Conservation (phyloP, 2,797 vertebrate species). For the Tokudaia tokunoshimensis region DNA sequence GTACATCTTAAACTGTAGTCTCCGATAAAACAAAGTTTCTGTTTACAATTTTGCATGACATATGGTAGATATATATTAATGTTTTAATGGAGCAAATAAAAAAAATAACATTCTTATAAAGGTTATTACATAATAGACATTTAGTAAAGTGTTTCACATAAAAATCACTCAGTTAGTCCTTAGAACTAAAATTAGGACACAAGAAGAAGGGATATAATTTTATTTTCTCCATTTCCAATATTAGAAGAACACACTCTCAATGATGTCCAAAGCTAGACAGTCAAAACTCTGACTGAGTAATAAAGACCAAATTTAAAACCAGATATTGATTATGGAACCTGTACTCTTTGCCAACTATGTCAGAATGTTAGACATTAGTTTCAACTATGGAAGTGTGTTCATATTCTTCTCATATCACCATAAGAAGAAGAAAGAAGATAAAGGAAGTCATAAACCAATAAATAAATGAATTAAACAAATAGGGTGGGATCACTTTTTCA, state of each 20-base stretch:
- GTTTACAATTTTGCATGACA: neutral
- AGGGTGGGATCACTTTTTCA: neutral
- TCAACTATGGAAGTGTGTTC: neutral
- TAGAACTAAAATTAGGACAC: conserved; percentile 10
- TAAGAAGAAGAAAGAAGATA: neutral
- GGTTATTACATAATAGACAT: neutral
- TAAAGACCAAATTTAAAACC: conserved; percentile 19
- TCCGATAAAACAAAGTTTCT: neutral
- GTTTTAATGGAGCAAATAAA: neutral
- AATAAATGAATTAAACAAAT: neutral
- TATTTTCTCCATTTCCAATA: conserved; percentile 20
- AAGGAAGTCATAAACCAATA: neutral
- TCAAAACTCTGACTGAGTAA: conserved; percentile 42
- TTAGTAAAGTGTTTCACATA: neutral
- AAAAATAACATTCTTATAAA: neutral
- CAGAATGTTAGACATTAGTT: neutral
- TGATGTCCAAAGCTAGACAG: neutral
- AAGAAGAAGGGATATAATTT: neutral
- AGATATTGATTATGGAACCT: neutral
- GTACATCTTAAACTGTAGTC: neutral
- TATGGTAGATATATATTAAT: neutral
- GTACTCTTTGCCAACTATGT: neutral
- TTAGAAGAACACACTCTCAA: conserved; percentile 48
- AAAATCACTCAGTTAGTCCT: neutral
- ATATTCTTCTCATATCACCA: conserved; percentile 9